Evolutionary conservation across 2,888 invertebrate species (phyloP), one percentile per base, ranked within the genome.

Genomic region (Dynastes tityus): DNA sequence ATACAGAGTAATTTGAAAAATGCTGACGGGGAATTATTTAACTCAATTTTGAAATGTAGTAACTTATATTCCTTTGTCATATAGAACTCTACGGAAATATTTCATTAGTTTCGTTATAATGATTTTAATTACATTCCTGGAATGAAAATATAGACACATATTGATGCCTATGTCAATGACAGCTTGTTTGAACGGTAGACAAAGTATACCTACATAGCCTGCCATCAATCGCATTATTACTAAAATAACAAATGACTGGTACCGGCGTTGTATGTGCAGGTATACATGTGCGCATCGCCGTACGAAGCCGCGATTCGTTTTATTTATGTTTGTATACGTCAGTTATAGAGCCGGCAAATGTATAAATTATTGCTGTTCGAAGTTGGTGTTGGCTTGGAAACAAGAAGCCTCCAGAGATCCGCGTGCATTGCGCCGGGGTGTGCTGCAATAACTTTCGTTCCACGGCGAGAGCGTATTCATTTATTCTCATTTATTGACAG

Each of bases 351-450:
- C 37, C 2, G 67, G 45, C 6, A 29, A 49, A 67, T 49, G 45
- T 49, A 65, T 65, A 67, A 67, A 67, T 49, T 67, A 67, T 67
- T 27, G 67, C 45, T 49, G 22, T 40, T 67, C 67, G 67, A 67
- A 67, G 67, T 67, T 67, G 9, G 45, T 27, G 27, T 22, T 67
- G 16, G 49, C 37, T 64, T 40, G 16, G 40, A 55, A 64, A 64
- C 64, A 64, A 64, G 67, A 49, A 67, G 67, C 22, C 67, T 67
- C 67, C 27, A 49, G 67, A 67, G 67, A 67, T 49, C 67, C 2
- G 49, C 45, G 22, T 45, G 49, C 45, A 67, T 16, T 67, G 29
- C 67, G 37, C 32, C 32, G n/a, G 64, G 55, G 22, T 55, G 22
- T 55, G 55, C 55, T 55, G 55, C 55, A 55, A 55, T 55, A 55